Base-by-base conservation (phyloP, 2,113 vertebrate species). In the Salvator merianae region DNA sequence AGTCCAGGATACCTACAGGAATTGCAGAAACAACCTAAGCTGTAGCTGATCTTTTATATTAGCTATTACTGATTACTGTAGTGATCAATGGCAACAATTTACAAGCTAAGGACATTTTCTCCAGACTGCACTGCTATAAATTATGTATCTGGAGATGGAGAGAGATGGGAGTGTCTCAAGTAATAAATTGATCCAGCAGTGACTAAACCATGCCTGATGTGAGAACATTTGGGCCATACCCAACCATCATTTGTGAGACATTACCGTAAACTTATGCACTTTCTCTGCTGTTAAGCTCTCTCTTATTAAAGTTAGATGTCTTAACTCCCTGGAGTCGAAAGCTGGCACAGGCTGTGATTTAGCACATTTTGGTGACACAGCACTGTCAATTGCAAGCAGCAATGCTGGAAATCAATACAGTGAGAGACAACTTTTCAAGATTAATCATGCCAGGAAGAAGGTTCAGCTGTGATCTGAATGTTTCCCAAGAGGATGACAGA, bases 151-250 rank as follows among this genome's bases (percentile, higher is more conserved):
- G n/a, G 68, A 18, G n/a, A 77, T 28, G 55, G 40, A 77, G n/a
- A 40, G n/a, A 40, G 38, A 71, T 24, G 50, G 10, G n/a, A 32
- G 26, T 77, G 53, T 63, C 65, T 86, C 72, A 75, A 55, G 5
- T 86, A 77, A 86, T 65, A 78, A 82, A 78, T 66, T 38, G 75
- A 77, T 77, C 10, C 38, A 77, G 26, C 77, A 72, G 34, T 59
- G 50, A n/a, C 40, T 71, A 77, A 20, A 13, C 59, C 34, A 24
- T 16, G 38, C 12, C 55, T 79, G 13, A 65, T 36, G 12, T 5
- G 28, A 82, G 59, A 78, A 82, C 40, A 65, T 65, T 20, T 82
- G 68, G 81, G 22, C 55, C 77, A 53, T 72, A 32, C n/a, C 13
- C 32, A 72, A 28, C 26, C 32, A 63, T 71, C 63, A 34, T 26